Conservation (phyloP, 2,797 vertebrate genomes). For the Limnodromus scolopaceus region DNA sequence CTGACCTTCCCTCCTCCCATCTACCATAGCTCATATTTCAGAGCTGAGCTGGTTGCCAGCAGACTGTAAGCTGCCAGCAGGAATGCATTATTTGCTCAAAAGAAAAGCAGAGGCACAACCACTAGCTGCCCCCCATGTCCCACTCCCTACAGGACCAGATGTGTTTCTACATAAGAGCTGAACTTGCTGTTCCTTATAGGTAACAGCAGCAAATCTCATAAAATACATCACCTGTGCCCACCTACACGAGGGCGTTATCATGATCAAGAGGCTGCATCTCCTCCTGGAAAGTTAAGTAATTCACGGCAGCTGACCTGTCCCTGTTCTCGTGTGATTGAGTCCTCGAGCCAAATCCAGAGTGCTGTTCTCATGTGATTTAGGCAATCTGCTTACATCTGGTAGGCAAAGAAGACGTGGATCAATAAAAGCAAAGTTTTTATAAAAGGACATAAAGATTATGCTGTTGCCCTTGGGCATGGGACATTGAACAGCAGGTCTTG, state of each 20-base stretch:
- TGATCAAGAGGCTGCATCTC: background rate
- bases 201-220: background rate
- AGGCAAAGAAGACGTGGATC: background rate
- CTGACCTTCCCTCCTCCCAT: conserved; percentile 6
- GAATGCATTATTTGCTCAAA: background rate
- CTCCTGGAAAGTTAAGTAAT: background rate
- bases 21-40: conserved; percentile 46
- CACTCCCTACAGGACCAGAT: background rate
- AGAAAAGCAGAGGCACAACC: background rate
- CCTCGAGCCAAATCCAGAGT: background rate
- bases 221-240: background rate
- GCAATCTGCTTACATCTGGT: background rate
- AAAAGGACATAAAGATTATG: background rate
- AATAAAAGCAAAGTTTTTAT: background rate
- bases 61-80: conserved; percentile 7
- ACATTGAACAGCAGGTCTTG: background rate
- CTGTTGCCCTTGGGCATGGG: background rate
- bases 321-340: background rate
- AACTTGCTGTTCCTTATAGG: background rate
- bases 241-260: fast-evolving
- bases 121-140: background rate
- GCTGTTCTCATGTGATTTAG: background rate
- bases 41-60: background rate
- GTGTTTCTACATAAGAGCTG: background rate
- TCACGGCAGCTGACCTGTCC: background rate